A percentile compares a stretch with the other conserved stretches of the same genome.
Evolutionary conservation across 1,140 invertebrate species (phyloP).

Genomic region (Drosophila triauraria): DNA sequence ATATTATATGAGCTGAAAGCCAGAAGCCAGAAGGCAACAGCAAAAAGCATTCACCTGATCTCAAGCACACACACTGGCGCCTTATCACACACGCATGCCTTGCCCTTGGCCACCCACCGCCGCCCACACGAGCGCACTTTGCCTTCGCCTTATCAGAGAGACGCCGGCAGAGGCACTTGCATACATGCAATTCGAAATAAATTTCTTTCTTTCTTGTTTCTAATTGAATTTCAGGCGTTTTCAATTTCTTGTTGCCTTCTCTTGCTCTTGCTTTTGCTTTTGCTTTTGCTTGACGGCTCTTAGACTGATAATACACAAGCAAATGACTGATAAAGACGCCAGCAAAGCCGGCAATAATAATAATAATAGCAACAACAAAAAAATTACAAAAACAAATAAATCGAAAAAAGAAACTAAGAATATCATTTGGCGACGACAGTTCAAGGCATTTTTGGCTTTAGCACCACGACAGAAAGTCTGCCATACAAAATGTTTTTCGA

Average conservation of each 20-base stretch:
- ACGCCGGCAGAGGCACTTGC: constrained; percentile 21
- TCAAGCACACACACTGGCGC: neutral
- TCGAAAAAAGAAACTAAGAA: neutral
- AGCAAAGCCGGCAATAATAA: constrained; percentile 52
- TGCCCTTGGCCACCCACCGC: constrained; percentile 36
- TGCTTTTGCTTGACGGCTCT: constrained; percentile 10
- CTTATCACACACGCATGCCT: constrained; percentile 69
- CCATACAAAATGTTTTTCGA: neutral
- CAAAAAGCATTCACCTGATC: constrained; percentile 26
- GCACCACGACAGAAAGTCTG: constrained; percentile 44
- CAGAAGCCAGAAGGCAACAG: neutral
- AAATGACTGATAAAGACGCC: constrained; percentile 52
- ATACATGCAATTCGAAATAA: constrained; percentile 39
- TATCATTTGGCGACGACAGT: constrained; percentile 17
- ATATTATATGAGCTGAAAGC: constrained; percentile 1
- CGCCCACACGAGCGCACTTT: constrained; percentile 40
- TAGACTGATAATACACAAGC: constrained; percentile 53
- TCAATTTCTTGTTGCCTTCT: constrained; percentile 22
- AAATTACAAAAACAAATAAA: constrained; percentile 1
- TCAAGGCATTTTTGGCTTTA: constrained; percentile 29
- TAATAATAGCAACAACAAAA: constrained; percentile 15
- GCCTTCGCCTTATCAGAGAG: constrained; percentile 15
- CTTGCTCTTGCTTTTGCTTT: neutral
- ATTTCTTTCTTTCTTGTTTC: constrained; percentile 29
- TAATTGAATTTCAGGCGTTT: constrained; percentile 57